Base-by-base conservation (phyloP, 2,888 invertebrate species). In the Nudaria mundana region DNA sequence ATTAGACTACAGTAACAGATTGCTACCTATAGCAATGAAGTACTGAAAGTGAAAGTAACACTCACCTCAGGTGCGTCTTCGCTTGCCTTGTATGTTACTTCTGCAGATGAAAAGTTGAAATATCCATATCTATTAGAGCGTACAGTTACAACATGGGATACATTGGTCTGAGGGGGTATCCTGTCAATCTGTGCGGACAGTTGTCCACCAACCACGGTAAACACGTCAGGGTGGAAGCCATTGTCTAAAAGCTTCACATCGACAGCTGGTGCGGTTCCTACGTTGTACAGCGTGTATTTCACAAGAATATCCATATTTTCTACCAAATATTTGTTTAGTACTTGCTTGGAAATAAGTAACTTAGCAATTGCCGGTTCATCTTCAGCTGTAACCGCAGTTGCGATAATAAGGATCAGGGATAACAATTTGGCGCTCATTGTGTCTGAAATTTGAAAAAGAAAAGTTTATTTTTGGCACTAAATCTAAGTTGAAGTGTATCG, bases 31-130 rank as follows among this genome's bases (percentile, higher is more conserved):
- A n/a, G n/a, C n/a, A n/a, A n/a, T n/a, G n/a, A n/a, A 28, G 6
- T 3, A 30, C 10, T 3, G 0, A 29, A 47, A 54, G 48, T 43
- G 48, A 44, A 45, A 49, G 45, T 50, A 36, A 5, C 12, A 60
- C 81, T 89, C 75, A 93, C 93, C 80, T 93, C 92, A 61, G 92
- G 89, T 23, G 94, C 91, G 69, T 97, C 97, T 84, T 98, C 98
- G 47, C 93, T 92, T 30, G 94, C 91, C 65, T 93, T 94, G 87
- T 99, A 99, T 29, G 93, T 93, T 39, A 98, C 92, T 82, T 97
- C 96, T 48, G 99, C 99, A 35, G 98, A 94, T 2, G 98, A 96
- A 79, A 99, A 99, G 83, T 99, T 99, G 90, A 97, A 98, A 78
- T 97, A 96, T 18, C 99, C 99, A 71, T 92, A 96, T 68, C 93